A percentile compares a stretch with the other conserved stretches of the same genome.
These are phyloP conservation scores for Sporophila hypoxantha DNA, from an alignment of 2,113 vertebrate genomes.

Conservation along the genomic window DNA sequence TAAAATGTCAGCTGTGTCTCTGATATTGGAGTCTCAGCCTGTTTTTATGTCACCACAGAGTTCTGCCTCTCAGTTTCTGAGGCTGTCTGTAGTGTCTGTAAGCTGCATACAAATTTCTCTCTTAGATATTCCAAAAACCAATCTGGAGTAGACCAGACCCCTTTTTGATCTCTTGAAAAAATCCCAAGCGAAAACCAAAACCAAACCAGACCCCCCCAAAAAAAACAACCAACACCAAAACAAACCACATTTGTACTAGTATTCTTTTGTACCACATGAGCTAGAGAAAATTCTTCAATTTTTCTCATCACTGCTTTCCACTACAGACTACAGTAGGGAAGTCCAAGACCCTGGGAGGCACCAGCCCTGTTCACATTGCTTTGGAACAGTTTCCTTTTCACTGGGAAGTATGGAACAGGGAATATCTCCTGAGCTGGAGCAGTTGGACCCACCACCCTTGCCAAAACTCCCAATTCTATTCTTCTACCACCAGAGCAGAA, in stretches of 20 bases:
- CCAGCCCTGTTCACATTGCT: not conserved
- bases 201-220: not conserved
- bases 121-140: not conserved
- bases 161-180: not conserved
- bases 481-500: not conserved
- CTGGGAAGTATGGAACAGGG: not conserved
- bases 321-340: not conserved
- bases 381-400: not conserved
- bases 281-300: not conserved
- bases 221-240: not conserved
- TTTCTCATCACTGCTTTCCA: not conserved
- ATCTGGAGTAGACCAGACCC: not conserved
- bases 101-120: not conserved
- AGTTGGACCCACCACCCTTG: not conserved
- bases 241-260: not conserved
- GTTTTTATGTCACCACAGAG: not conserved
- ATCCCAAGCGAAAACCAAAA: not conserved
- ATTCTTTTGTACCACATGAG: not conserved
- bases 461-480: not conserved
- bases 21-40: not conserved
- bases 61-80: not conserved
- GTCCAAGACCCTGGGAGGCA: not conserved
- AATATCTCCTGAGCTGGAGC: not conserved
- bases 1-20: not conserved
- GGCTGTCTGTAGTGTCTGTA: not conserved